A percentile compares a stretch with the other conserved stretches of the same genome.
Evolutionary conservation across 2,888 invertebrate species (phyloP).

Genomic region (Polydrusus tereticollis): DNA sequence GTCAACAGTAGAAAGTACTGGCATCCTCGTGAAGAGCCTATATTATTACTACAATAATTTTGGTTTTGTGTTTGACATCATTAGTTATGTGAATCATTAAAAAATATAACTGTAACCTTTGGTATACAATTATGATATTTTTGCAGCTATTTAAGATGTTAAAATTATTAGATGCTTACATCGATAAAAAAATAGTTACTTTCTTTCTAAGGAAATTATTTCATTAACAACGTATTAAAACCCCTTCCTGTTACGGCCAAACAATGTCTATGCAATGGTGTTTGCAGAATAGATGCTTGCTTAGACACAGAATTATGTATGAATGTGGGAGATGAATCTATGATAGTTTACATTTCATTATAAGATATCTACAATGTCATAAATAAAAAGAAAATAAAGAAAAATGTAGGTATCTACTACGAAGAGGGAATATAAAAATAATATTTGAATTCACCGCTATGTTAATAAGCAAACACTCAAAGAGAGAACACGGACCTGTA

Average conservation of each 20-base stretch:
- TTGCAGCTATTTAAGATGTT: not conserved
- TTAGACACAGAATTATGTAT: too few relatives aligned
- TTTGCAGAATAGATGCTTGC: not conserved
- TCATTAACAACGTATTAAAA: not conserved
- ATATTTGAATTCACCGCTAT: too few relatives aligned
- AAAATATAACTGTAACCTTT: not conserved
- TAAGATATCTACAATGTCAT: too few relatives aligned
- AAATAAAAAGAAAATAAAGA: too few relatives aligned
- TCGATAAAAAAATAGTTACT: not conserved
- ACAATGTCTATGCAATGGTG: not conserved
- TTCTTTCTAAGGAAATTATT: not conserved
- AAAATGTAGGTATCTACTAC: too few relatives aligned
- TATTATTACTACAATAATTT: not conserved
- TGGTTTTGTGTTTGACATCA: not conserved
- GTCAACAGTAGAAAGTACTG: conserved; percentile 32
- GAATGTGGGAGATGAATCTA: too few relatives aligned
- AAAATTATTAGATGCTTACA: not conserved
- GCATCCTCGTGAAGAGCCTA: conserved; percentile 23
- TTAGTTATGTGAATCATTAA: not conserved
- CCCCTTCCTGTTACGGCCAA: not conserved
- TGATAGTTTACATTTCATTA: too few relatives aligned
- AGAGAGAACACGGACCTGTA: too few relatives aligned
- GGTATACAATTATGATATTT: not conserved
- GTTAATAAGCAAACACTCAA: too few relatives aligned
- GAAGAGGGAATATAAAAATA: too few relatives aligned